Percentiles rank a stretch among this genome's conserved stretches.
Evolutionary conservation across 2,113 vertebrate species (phyloP).

Genomic region (Redunca redunca): DNA sequence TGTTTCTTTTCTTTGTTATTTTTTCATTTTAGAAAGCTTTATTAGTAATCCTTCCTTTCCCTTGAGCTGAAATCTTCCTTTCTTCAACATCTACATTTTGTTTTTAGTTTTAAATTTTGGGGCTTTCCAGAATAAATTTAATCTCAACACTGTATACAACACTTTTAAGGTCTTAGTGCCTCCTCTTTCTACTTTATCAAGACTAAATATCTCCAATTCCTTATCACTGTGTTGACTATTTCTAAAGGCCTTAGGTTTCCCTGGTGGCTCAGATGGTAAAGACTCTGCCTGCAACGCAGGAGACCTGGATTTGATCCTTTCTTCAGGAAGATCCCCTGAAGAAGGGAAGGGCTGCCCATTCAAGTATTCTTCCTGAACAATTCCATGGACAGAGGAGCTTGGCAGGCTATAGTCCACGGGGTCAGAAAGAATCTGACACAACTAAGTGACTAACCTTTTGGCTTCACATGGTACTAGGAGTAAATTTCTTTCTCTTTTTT

Average conservation of each 20-base stretch:
- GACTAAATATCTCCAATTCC: not conserved
- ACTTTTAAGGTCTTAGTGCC: not conserved
- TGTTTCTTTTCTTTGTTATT: not conserved
- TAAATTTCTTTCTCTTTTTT: not conserved
- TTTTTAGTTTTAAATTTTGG: not conserved
- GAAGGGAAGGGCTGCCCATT: not conserved
- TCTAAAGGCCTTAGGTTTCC: constrained; percentile 1
- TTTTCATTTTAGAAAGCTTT: constrained; percentile 30
- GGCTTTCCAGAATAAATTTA: not conserved
- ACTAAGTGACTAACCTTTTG: not conserved
- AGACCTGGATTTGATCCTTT: not conserved
- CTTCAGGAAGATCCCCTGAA: not conserved
- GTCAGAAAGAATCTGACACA: not conserved
- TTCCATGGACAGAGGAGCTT: not conserved
- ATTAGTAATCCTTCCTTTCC: not conserved
- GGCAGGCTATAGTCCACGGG: not conserved
- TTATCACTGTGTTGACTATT: not conserved
- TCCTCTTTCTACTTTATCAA: not conserved
- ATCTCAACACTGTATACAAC: not conserved
- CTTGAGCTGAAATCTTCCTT: not conserved
- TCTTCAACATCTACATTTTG: not conserved
- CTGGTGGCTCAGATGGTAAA: not conserved
- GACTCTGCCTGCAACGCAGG: not conserved
- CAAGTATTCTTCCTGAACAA: not conserved
- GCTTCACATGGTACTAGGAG: not conserved